These are phyloP conservation scores for Schlechtendalia chinensis DNA, from an alignment of 1,140 invertebrate species.

Conservation along the genomic window DNA sequence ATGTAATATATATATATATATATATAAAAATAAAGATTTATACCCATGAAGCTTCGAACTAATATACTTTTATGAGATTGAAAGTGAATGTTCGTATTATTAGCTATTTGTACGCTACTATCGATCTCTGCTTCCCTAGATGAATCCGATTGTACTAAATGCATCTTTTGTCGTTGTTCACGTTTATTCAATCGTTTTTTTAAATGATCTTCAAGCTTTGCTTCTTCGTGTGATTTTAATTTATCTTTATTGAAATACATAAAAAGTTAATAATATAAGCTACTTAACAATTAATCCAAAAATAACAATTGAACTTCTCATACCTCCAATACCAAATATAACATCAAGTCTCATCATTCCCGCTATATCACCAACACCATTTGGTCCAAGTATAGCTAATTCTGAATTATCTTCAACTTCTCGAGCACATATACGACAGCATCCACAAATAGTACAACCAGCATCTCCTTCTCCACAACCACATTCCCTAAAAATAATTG, in stretches of 20 bases:
- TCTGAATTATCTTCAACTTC: conserved; percentile 65
- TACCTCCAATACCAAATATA: conserved; percentile 57
- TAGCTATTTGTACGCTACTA: background rate
- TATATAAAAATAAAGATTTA: background rate
- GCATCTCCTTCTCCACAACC: conserved; percentile 94
- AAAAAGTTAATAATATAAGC: background rate
- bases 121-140: background rate
- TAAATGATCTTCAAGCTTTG: conserved; percentile 62
- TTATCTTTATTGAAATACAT: conserved; percentile 10
- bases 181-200: conserved; percentile 62
- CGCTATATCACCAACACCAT: conserved; percentile 59
- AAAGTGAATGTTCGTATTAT: conserved; percentile 34
- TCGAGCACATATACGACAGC: conserved; percentile 81
- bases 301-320: background rate
- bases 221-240: conserved; percentile 58
- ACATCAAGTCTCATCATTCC: conserved; percentile 62
- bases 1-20: background rate
- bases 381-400: conserved; percentile 58
- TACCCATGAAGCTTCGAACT: conserved; percentile 18
- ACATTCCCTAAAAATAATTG: conserved; percentile 69
- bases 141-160: background rate
- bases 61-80: conserved; percentile 21
- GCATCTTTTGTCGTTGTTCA: conserved; percentile 60
- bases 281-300: background rate
- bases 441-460: conserved; percentile 88